Percentiles rank a stretch among this genome's conserved stretches.
These are phyloP conservation scores for Trigoniulus corallinus DNA, from an alignment of 1,140 invertebrate genomes.

Conservation along the genomic window DNA sequence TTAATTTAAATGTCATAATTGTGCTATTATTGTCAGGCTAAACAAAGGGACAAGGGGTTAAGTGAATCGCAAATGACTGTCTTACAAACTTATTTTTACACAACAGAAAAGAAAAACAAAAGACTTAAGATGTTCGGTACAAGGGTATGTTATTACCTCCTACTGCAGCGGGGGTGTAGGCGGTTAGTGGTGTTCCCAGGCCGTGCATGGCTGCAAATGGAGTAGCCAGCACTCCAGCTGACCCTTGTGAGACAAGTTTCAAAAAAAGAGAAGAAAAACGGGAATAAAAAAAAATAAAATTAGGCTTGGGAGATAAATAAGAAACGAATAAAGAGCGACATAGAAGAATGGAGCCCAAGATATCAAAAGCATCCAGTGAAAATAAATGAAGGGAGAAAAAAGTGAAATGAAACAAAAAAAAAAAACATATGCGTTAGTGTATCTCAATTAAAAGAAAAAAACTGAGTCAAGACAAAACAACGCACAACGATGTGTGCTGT, in stretches of 20 bases:
- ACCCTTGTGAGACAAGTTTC: slow-evolving; percentile 34
- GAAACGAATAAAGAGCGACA: background rate
- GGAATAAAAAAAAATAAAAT: background rate
- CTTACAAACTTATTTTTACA: too few relatives aligned
- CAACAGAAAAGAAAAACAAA: too few relatives aligned
- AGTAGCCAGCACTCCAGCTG: slow-evolving; percentile 60
- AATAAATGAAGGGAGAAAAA: background rate
- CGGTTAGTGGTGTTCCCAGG: slow-evolving; percentile 46
- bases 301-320: background rate
- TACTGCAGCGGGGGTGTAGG: slow-evolving; percentile 45
- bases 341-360: background rate
- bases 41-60: too few relatives aligned
- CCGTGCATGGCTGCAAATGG: slow-evolving; percentile 59
- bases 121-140: too few relatives aligned
- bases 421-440: too few relatives aligned
- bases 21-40: too few relatives aligned
- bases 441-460: too few relatives aligned
- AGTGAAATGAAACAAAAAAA: background rate
- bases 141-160: slow-evolving; percentile 35
- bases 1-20: too few relatives aligned
- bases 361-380: background rate
- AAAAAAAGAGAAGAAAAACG: slow-evolving; percentile 1
- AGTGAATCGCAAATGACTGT: too few relatives aligned
- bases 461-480: too few relatives aligned
- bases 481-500: too few relatives aligned